Base-by-base conservation (phyloP, 2,797 vertebrate species). In the Gobionotothen gibberifrons region DNA sequence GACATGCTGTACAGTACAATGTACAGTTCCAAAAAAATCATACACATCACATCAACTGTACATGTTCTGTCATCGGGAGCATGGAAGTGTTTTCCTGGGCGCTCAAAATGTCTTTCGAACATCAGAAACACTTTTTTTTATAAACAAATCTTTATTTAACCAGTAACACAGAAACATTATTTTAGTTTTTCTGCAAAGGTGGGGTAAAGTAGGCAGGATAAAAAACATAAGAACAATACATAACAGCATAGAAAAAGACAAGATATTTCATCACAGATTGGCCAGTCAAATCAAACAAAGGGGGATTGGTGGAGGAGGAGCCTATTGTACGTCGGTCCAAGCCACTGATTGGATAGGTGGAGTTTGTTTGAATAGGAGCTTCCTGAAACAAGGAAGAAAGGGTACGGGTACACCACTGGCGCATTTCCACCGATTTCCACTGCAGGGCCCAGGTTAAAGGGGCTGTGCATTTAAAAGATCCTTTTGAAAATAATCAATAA, bases 281-380 rank as follows among this genome's bases (percentile, higher is more conserved):
- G n/a, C 16, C 17, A 17, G 19, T 22, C 17, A 65, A 65, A 29
- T 6, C 21, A 43, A 11, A 0, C 12, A 15, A 39, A 57, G 55
- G 36, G 19, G 36, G 40, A 22, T 22, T 19, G 42, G 22, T 9
- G 12, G 55, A 57, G 39, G 58, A 60, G n/a, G 36, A 22, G 22
- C 51, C 22, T 53, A 15, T 15, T 53, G 5, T 21, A 42, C 5
- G 13, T 62, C 4, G 4, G 36, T 19, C 46, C 48, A 9, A 15
- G 46, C 22, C 17, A 21, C 29, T 62, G 29, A 39, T 49, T 61
- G 44, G 59, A 48, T 15, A 36, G 44, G 43, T 47, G 59, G 59
- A 36, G 44, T 26, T 29, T 19, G 21, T 61, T 36, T 47, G 60
- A 62, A 14, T 48, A 6, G 12, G 12, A 48, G 60, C 29, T 32